Base-by-base conservation (phyloP, 2,797 vertebrate species). In the Salarias fasciatus region DNA sequence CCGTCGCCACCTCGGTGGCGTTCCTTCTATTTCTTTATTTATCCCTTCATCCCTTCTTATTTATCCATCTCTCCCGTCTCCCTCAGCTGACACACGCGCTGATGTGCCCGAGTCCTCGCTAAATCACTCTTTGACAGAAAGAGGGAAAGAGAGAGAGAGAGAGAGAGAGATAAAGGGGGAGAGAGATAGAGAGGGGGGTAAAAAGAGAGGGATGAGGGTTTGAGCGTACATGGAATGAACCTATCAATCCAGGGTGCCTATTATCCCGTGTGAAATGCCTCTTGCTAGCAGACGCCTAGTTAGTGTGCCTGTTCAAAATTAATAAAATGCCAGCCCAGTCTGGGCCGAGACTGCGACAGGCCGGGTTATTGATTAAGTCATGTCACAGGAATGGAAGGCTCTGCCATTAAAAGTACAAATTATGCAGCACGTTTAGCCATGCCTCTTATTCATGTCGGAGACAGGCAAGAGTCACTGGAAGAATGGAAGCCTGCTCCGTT, bases 381-480 rank as follows among this genome's bases (percentile, higher is more conserved):
- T 89, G 92, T 93, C 93, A 93, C 87, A 88, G 87, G 89, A 92
- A 93, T 91, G 90, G 91, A 92, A 91, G 88, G 84, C 88, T 85
- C 88, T 71, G 87, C 90, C 91, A 93, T 94, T 93, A 94, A 92
- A 94, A 94, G 89, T 93, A 94, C 90, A 93, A 93, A 94, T 93
- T 91, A 93, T 93, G 91, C 89, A 85, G 86, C 74, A 82, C 84
- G 88, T 93, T 92, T 92, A 93, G 82, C 83, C 75, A 67, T 83
- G 83, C 83, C 88, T 91, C 89, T 93, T 91, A 89, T 90, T 92
- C 88, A 92, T 91, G 79, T 79, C 58, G 67, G 72, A 79, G 89
- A 88, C 84, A 79, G 81, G 81, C 77, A 79, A 66, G 80, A 89
- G 85, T 86, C 83, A 71, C 80, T 69, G 76, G 63, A 85, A 86